Conservation (phyloP, 2,113 vertebrate species). For the Limanda limanda region DNA sequence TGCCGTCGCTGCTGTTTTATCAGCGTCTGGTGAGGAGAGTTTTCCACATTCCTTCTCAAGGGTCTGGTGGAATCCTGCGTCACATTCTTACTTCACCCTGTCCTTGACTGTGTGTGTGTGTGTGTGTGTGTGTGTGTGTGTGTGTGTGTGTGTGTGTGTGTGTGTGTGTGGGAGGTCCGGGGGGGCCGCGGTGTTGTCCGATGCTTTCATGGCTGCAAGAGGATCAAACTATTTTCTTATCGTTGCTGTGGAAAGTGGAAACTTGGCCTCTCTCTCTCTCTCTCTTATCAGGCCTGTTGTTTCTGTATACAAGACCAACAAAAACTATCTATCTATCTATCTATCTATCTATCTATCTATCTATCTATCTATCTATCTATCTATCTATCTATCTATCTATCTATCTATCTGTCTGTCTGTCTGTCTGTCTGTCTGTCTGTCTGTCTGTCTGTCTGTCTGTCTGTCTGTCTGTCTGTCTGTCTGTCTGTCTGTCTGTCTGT, state of each 20-base stretch:
- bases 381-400: too few relatives aligned
- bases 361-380: too few relatives aligned
- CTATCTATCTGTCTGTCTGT: too few relatives aligned
- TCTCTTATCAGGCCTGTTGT: constrained; percentile 37
- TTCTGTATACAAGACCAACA: neutral
- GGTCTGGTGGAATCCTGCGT: constrained; percentile 63
- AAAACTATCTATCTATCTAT: too few relatives aligned
- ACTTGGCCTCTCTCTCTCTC: constrained; percentile 34
- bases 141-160: constrained; percentile 51
- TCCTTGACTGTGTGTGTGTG: constrained; percentile 67
- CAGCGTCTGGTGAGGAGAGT: constrained; percentile 21
- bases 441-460: too few relatives aligned
- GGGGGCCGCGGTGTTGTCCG: constrained; percentile 33
- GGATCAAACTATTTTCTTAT: constrained; percentile 56
- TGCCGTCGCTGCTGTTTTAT: constrained; percentile 32
- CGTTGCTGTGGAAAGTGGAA: constrained; percentile 56
- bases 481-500: too few relatives aligned
- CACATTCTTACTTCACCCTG: constrained; percentile 59
- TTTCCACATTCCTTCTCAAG: constrained; percentile 61
- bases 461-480: too few relatives aligned
- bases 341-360: too few relatives aligned
- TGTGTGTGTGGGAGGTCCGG: constrained; percentile 63
- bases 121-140: constrained; percentile 36
- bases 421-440: too few relatives aligned
- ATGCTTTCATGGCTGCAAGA: constrained; percentile 40